Base-by-base conservation (phyloP, 1,140 invertebrate genomes). In the Acromyrmex charruanus region DNA sequence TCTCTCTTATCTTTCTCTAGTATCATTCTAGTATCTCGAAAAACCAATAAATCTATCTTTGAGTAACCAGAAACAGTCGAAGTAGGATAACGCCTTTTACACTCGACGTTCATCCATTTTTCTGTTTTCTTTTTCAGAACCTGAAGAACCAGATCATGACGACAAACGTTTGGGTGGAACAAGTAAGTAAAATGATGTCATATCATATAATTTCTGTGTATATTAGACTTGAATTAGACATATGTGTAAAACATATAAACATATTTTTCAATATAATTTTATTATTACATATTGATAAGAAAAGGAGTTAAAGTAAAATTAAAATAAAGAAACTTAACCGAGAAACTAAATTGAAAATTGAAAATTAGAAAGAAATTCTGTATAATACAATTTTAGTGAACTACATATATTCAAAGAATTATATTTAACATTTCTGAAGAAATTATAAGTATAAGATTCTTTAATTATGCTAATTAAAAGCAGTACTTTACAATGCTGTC, bases 111-210 rank as follows among this genome's bases (percentile, higher is more conserved):
- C 65, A 90, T 31, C n/a, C 6, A 25, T n/a, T 21, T 88, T n/a
- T 90, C 91, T 94, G 93, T 96, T 96, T 94, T 96, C 96, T 95
- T 93, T 95, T 98, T 91, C 97, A 98, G 98, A 98, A 98, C 96
- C 96, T 98, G 95, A 98, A 98, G 95, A 99, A 98, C 96, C 98
- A 99, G 97, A 99, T 99, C 93, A 99, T 99, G 98, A 99, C 98
- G 92, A 99, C 98, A 92, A 99, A 99, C 96, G 98, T 99, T 88
- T 99, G 98, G 98, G 97, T 99, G 90, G 98, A 99, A 96, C 98
- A 99, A 97, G 98, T 99, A 95, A 97, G 96, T 95, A 89, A 63
- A 31, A 16, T 31, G 39, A 61, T 61, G 16, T 49, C 9, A 35
- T 61, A 25, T 61, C 0, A 80, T 5, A 21, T 9, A 21, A 16